Conservation (phyloP, 1,140 invertebrate genomes). For the Aphis craccivora region DNA sequence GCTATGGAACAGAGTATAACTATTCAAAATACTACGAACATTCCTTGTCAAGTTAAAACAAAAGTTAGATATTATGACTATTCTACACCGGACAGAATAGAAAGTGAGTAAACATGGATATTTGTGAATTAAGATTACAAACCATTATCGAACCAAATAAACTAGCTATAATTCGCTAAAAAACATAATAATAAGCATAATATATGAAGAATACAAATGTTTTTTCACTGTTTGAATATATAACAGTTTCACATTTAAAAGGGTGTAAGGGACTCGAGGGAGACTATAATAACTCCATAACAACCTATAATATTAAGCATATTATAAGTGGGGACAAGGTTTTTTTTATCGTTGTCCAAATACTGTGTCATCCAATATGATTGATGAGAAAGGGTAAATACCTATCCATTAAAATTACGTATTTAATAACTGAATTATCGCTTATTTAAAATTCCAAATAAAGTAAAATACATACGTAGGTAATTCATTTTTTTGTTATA, state of each 20-base stretch:
- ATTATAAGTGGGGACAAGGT: neutral
- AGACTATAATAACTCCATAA: neutral
- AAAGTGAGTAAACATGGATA: neutral
- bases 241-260: neutral
- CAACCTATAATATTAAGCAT: neutral
- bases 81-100: neutral
- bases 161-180: neutral
- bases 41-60: neutral
- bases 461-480: too few relatives aligned
- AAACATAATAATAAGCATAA: neutral
- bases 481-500: neutral
- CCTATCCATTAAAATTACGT: neutral
- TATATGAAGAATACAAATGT: neutral
- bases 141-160: neutral
- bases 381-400: neutral
- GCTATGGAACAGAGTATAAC: neutral
- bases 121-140: neutral
- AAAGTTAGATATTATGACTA: neutral
- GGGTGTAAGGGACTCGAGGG: neutral
- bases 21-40: conserved; percentile 2
- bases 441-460: neutral
- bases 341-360: neutral
- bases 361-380: neutral
- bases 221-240: neutral
- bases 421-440: neutral